Evolutionary conservation across 2,113 vertebrate species (phyloP), one percentile per base, ranked within the genome.

Genomic region (Myotis brandtii): DNA sequence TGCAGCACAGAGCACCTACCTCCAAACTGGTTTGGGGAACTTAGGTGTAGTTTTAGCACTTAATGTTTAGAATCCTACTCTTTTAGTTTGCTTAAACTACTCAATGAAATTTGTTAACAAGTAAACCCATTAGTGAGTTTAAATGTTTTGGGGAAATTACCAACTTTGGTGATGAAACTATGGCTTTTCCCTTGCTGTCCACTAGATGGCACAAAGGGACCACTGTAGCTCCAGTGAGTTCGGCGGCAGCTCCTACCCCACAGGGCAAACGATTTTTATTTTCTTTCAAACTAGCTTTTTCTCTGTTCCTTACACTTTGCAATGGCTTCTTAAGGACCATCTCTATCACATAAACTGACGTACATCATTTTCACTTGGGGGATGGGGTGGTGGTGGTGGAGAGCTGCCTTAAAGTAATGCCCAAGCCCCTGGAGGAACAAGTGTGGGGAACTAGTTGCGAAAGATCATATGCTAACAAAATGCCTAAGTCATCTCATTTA

Each of bases 231-330:
- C 20, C 25, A 50, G 21, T 18, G 32, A 25, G n/a, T 73, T 59
- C 6, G 0, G 3, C 0, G 9, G 40, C 21, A 1, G 34, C 14
- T 32, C 50, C 52, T 6, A n/a, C 8, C 1, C 6, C 16, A 9
- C 0, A 23, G 87, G 50, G 34, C 12, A 52, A 77, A 34, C 18
- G 69, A 25, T 16, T 30, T 90, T 20, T 10, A 34, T 76, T 88
- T 89, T 50, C 12, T 82, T 95, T 80, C 21, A 59, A 86, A 18
- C 12, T 43, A 46, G 23, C 30, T 23, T 81, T 82, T 50, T 86
- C 34, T 81, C 27, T 77, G 6, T 48, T 82, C 23, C 11, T 96
- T 85, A 67, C 21, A 90, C 70, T 10, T 64, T 27, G 9, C 40
- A 20, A 54, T n/a, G n/a, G 48, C 2, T 13, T 69, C 70, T 56